Percentiles rank a stretch among this genome's conserved stretches.
These are phyloP conservation scores for Tautogolabrus adspersus DNA, from an alignment of 2,113 vertebrate species.

Conservation along the genomic window DNA sequence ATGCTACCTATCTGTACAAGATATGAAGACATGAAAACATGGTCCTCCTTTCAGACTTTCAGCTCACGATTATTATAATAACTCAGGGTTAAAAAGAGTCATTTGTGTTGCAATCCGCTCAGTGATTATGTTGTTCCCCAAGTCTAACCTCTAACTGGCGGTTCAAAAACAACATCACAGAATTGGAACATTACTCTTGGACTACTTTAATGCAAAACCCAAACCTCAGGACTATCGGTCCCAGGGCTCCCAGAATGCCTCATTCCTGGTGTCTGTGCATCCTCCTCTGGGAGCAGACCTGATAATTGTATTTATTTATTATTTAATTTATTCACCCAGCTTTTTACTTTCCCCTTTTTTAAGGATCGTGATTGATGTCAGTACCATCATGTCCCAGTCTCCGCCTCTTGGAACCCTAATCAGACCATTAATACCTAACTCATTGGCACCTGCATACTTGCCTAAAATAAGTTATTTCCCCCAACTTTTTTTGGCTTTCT, in stretches of 20 bases:
- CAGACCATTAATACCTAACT: background rate
- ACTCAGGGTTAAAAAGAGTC: background rate
- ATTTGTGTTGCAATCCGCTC: background rate
- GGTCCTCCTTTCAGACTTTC: background rate
- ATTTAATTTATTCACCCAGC: background rate
- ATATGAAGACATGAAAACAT: background rate
- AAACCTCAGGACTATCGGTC: background rate
- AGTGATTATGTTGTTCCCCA: background rate
- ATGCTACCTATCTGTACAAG: background rate
- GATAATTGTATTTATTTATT: background rate
- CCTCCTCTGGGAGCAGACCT: background rate
- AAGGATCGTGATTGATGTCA: background rate
- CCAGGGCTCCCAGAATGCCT: slow-evolving; percentile 32
- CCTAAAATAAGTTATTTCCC: background rate
- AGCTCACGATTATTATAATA: background rate
- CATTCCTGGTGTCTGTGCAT: slow-evolving; percentile 1
- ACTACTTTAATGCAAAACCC: slow-evolving; percentile 18
- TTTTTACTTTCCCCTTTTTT: background rate
- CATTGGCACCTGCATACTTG: background rate
- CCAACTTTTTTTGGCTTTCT: slow-evolving; percentile 15
- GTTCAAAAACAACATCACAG: slow-evolving; percentile 13
- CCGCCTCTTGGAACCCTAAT: background rate
- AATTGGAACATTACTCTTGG: background rate
- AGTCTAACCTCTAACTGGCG: slow-evolving; percentile 22
- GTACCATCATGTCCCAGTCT: background rate